Conservation (phyloP, 2,113 vertebrate genomes). For the Corydoras maculifer region DNA sequence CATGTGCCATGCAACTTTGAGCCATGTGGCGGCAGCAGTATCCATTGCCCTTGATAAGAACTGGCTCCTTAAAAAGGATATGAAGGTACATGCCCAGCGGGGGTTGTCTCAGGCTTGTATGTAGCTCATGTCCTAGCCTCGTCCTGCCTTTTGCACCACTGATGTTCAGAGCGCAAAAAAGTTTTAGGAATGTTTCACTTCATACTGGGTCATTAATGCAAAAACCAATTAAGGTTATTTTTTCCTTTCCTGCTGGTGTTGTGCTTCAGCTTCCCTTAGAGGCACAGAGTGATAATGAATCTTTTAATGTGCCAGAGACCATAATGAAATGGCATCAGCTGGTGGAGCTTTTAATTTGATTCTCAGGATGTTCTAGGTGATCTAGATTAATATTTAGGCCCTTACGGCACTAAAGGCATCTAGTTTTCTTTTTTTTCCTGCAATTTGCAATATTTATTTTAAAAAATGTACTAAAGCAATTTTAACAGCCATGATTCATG, state of each 20-base stretch:
- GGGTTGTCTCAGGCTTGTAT: neutral
- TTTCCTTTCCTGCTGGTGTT: neutral
- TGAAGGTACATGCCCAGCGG: no score
- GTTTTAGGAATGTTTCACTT: slow-evolving; percentile 13
- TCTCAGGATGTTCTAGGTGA: no score
- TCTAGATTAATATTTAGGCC: no score
- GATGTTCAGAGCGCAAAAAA: neutral
- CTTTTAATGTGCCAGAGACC: neutral
- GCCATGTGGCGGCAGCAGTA: no score
- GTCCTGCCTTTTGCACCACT: neutral
- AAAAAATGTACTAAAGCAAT: no score
- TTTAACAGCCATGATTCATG: no score
- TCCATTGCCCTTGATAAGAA: no score
- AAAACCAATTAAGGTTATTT: slow-evolving; percentile 31
- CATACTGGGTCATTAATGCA: slow-evolving; percentile 13
- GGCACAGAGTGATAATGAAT: slow-evolving; percentile 27
- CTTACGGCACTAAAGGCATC: no score
- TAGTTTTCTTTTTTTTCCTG: no score
- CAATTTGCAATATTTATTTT: no score
- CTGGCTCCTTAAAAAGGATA: no score
- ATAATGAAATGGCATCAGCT: neutral
- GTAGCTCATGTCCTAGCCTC: neutral
- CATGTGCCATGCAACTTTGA: no score
- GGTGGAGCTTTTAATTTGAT: neutral
- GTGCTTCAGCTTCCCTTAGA: slow-evolving; percentile 12